Percentiles rank a stretch among this genome's conserved stretches.
Conservation (phyloP, 2,797 vertebrate species). For the Phyllotis vaccarum region DNA sequence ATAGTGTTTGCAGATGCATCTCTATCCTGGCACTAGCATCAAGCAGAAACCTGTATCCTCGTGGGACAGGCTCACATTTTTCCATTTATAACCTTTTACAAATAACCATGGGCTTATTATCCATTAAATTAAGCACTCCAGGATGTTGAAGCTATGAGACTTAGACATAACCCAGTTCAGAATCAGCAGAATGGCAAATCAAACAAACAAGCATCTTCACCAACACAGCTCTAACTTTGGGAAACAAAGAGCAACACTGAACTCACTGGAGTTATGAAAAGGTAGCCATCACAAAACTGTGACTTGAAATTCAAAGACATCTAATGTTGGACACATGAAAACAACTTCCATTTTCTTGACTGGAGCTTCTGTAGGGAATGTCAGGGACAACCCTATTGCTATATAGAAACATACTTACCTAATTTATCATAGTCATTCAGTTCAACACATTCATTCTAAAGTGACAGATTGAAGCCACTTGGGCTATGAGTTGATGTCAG, state of each 20-base stretch:
- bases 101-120: neutral
- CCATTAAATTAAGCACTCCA: neutral
- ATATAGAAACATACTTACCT: neutral
- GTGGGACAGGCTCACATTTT: neutral
- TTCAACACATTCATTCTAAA: no score
- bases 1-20: neutral
- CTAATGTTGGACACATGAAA: neutral
- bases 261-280: neutral
- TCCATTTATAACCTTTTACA: no score
- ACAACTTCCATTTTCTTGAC: neutral
- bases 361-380: neutral
- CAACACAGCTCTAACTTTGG: neutral
- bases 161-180: neutral
- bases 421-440: neutral
- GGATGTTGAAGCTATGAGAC: neutral
- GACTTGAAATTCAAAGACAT: neutral
- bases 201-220: neutral
- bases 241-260: neutral
- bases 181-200: neutral
- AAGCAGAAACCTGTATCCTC: neutral
- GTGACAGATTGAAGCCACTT: neutral
- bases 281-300: neutral
- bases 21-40: neutral
- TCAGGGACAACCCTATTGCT: neutral
- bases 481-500: neutral